Base-by-base conservation (phyloP, 2,888 invertebrate species). In the Asteroscopus sphinx region DNA sequence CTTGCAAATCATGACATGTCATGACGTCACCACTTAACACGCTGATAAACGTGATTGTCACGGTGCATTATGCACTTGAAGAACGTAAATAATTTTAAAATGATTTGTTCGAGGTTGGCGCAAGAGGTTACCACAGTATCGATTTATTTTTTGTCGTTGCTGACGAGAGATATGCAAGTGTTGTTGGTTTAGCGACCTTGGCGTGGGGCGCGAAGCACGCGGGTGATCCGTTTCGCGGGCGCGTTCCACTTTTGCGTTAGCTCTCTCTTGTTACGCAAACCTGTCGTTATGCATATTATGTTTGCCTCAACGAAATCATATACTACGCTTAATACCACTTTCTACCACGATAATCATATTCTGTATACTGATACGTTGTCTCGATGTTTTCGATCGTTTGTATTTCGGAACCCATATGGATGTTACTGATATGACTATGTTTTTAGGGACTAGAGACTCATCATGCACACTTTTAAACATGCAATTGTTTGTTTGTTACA, bases 201-300 rank as follows among this genome's bases (percentile, higher is more conserved):
- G 74, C 75, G 80, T 79, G 85, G 86, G 83, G 81, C 85, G 85
- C 82, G 78, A 79, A 81, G 79, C 77, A 77, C 68, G 76, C 79
- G 76, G 83, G 83, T 85, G 86, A 85, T 81, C 85, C 77, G 90
- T 89, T 91, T 92, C 85, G 90, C 90, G 90, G 90, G 83, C 89
- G 87, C 87, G 92, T 92, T 92, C 93, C 77, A 93, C 92, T 93
- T 92, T 86, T 81, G 83, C 83, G 76, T 82, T 85, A 89, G 90
- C 93, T 93, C 93, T 93, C 93, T 93, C 93, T 93, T 90, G 88
- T 93, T 93, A 92, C 93, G 93, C 93, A 93, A 93, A 92, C 88
- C 83, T 88, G 88, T 85, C 91, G 91, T 93, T 92, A 92, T 92
- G 92, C 89, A 90, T 92, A 89, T 92, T 93, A 93, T 90, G 92